A percentile compares a stretch with the other conserved stretches of the same genome.
phyloP scores from a whole-genome alignment of 1,140 invertebrate genomes.

The Dinoponera quadriceps region DNA sequence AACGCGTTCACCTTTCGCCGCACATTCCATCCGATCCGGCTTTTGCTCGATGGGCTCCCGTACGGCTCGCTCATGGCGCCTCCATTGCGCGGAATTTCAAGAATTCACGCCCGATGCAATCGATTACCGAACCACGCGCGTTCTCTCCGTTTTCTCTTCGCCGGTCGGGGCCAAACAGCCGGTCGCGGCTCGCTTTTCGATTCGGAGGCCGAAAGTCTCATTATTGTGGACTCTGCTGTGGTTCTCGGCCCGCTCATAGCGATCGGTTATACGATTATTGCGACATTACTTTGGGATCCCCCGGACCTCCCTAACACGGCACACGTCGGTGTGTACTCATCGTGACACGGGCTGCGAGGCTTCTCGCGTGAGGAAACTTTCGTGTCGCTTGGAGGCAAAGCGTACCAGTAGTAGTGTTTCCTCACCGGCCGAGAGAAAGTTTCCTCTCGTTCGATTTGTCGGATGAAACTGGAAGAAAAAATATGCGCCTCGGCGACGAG shows the following conservation, averaged over 20 bases:
- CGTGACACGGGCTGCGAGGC: neutral
- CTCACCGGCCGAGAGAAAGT: constrained; percentile 59
- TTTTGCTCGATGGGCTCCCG: constrained; percentile 56
- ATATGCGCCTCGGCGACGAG: neutral
- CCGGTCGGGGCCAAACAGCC: neutral
- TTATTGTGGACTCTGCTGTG: neutral
- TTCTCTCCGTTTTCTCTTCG: constrained; percentile 62
- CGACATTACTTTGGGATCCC: neutral
- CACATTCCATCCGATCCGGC: constrained; percentile 66
- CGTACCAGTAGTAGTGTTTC: neutral
- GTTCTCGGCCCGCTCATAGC: neutral
- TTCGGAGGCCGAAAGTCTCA: neutral
- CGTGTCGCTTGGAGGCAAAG: neutral
- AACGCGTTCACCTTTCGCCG: constrained; percentile 77
- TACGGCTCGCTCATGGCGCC: constrained; percentile 56
- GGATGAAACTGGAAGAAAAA: constrained; percentile 43
- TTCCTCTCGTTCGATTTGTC: neutral
- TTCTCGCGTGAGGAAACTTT: neutral
- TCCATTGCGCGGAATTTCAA: constrained; percentile 68
- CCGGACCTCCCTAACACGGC: neutral
- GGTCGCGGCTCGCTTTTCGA: neutral
- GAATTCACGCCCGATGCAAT: constrained; percentile 68
- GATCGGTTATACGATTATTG: neutral
- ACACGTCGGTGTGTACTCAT: neutral
- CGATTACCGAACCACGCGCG: constrained; percentile 70